Evolutionary conservation across 64 coral and sea anemone genomes (phyloP).

Genomic region (Orbicella faveolata): DNA sequence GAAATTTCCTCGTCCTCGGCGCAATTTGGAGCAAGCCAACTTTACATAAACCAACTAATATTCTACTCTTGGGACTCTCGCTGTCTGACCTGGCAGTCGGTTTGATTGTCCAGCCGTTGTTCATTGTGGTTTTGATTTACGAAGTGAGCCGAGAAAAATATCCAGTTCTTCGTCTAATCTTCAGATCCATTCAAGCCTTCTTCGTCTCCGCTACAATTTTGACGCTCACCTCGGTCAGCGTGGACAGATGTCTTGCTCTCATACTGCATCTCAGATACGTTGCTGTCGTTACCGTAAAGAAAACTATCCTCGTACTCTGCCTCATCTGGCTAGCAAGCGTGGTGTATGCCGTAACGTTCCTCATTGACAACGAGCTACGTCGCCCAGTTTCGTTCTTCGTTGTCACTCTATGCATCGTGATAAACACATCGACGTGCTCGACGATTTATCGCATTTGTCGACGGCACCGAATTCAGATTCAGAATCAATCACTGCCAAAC

Average conservation of each 20-base stretch:
- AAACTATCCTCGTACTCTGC: background rate
- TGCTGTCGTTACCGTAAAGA: background rate
- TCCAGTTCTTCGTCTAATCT: background rate
- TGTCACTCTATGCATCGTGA: background rate
- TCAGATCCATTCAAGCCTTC: background rate
- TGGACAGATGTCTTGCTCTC: background rate
- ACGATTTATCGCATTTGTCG: background rate
- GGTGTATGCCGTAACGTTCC: background rate
- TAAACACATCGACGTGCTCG: background rate
- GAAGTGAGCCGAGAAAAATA: background rate
- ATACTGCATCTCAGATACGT: background rate
- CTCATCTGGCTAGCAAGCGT: background rate
- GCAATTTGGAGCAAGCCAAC: slow-evolving; percentile 4
- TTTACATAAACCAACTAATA: background rate
- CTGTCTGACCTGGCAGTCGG: slow-evolving; percentile 6
- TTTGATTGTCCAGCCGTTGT: slow-evolving; percentile 6
- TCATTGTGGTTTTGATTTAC: background rate
- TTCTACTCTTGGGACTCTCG: background rate
- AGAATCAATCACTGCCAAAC: background rate
- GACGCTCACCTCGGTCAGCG: background rate
- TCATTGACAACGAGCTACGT: background rate
- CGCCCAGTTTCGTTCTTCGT: background rate
- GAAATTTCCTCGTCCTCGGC: slow-evolving; percentile 1
- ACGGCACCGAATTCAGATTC: slow-evolving; percentile 27
- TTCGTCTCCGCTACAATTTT: background rate